Base-by-base conservation (phyloP, 2,797 vertebrate species). In the Sebastes iracundus region DNA sequence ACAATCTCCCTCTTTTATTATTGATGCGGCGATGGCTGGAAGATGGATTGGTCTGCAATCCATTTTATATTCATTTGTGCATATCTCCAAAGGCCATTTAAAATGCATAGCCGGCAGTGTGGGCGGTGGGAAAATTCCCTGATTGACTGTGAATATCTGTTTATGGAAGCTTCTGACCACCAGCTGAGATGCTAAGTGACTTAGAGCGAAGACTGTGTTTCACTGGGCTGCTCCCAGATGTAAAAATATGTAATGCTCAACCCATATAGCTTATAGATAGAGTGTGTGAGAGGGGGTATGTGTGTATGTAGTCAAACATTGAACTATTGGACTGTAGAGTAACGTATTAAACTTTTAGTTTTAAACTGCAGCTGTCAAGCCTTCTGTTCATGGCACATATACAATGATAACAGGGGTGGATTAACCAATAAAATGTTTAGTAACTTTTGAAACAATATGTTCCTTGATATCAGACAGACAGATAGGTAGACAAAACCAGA, bases 11-110 rank as follows among this genome's bases (percentile, higher is more conserved):
- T 74, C 42, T 69, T 77, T 66, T 61, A 72, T 75, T 78, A 75
- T 71, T 87, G 65, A 84, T 82, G 65, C 28, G 69, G 13, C 2
- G 7, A 65, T 55, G 60, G 30, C 16, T n/a, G 42, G 32, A 59
- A 46, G 59, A 69, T 35, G 58, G 74, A 65, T 60, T 52, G 23
- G 25, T 55, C 68, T 67, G 27, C 4, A 14, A 59, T 61, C 52
- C n/a, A 62, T 63, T 69, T 56, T 74, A 61, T 61, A 76, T 81
- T 73, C 3, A 74, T 81, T 61, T 81, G 52, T 63, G 71, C 49
- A 16, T 8, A 28, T 61, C 28, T 61, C 32, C 7, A 28, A 38
- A 66, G 58, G 30, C 3, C 18, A 77, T 84, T 82, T 72, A 65
- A 82, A 79, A 69, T 80, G 74, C 56, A 75, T 49, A 25, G 55